Percentiles rank a stretch among this genome's conserved stretches.
phyloP scores from a whole-genome alignment of 2,113 vertebrate genomes.

The Daboia siamensis region DNA sequence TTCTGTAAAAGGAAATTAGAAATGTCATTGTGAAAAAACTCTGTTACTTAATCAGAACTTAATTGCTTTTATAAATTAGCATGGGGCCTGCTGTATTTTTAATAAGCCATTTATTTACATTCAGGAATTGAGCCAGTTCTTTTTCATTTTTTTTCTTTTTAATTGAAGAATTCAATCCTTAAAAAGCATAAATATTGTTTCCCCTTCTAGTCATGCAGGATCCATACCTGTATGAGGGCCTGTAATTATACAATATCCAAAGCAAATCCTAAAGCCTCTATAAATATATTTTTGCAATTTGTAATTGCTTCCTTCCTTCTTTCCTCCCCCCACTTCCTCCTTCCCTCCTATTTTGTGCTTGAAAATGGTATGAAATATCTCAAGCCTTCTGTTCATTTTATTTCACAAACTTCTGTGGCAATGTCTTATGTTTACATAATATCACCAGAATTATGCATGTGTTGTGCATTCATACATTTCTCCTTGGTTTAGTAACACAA shows the following conservation, averaged over 20 bases:
- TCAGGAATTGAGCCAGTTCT: constrained; percentile 23
- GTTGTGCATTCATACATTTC: not conserved
- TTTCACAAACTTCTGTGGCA: not conserved
- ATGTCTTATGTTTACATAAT: not conserved
- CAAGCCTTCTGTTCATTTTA: not conserved
- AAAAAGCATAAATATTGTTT: not conserved
- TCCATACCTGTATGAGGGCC: not conserved
- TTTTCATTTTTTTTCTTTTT: constrained; percentile 2
- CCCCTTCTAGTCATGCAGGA: not conserved
- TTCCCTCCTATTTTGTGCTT: not conserved
- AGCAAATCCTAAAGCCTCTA: not conserved
- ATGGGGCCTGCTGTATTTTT: not conserved
- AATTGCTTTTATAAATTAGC: constrained; percentile 41
- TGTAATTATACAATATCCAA: not conserved
- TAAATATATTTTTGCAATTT: not conserved
- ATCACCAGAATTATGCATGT: not conserved
- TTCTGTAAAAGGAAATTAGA: constrained; percentile 17
- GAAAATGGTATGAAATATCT: not conserved
- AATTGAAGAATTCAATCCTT: not conserved
- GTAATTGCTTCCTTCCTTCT: not conserved
- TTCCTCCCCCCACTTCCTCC: too few species aligned
- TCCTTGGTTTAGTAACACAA: not conserved
- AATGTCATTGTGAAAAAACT: constrained; percentile 13
- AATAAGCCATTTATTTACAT: constrained; percentile 34
- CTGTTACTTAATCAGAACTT: constrained; percentile 14